phyloP scores from a whole-genome alignment of 2,888 invertebrate species.

The Hyalella azteca region DNA sequence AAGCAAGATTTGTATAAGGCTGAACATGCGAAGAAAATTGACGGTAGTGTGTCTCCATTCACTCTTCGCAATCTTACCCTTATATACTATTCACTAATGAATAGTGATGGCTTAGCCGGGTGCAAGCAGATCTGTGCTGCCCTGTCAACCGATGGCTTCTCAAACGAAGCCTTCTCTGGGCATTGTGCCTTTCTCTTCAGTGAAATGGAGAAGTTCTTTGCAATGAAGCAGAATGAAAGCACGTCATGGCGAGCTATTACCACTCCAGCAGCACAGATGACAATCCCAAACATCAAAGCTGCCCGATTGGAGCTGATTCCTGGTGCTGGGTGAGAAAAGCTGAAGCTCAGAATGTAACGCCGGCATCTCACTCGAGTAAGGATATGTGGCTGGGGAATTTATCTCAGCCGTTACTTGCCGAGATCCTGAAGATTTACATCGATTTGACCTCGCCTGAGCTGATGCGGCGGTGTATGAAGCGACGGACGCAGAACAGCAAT shows the following conservation, averaged over 20 bases:
- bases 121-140: too few species aligned
- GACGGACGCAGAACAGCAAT: conserved; percentile 23
- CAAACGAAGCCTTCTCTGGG: too few species aligned
- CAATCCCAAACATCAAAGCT: not conserved
- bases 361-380: too few species aligned
- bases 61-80: too few species aligned
- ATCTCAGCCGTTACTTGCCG: not conserved
- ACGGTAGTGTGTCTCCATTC: too few species aligned
- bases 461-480: conserved; percentile 9
- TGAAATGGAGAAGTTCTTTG: too few species aligned
- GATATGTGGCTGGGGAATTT: not conserved
- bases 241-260: not conserved
- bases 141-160: too few species aligned
- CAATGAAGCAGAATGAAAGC: not conserved
- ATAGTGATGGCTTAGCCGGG: too few species aligned
- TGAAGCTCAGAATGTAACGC: not conserved
- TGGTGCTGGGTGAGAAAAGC: conserved; percentile 34
- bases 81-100: too few species aligned
- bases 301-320: conserved; percentile 13
- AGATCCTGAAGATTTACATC: not conserved
- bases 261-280: conserved; percentile 37
- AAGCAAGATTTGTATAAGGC: too few species aligned
- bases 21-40: too few species aligned
- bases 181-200: too few species aligned
- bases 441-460: conserved; percentile 21